Evolutionary conservation across 2,113 vertebrate species (phyloP).

Genomic region (Dryoscopus gambensis): DNA sequence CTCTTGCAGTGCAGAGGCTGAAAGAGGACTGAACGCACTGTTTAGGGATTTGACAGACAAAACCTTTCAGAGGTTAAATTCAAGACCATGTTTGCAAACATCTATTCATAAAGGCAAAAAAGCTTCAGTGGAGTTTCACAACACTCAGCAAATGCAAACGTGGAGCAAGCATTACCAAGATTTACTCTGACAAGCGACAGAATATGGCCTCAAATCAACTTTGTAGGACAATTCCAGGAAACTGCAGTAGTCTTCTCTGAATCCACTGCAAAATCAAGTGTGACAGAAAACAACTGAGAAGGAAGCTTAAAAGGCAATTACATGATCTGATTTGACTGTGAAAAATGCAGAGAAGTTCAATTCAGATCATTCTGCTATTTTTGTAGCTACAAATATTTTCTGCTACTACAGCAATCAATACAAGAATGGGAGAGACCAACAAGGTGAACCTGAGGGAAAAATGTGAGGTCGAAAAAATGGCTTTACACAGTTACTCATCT

Average conservation of each 20-base stretch:
- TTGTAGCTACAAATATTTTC: neutral
- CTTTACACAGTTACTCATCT: neutral
- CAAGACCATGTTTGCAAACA: neutral
- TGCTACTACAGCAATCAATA: neutral
- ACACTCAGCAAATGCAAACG: neutral
- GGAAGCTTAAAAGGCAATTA: neutral
- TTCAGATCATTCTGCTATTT: neutral
- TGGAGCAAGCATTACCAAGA: neutral
- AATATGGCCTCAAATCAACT: neutral
- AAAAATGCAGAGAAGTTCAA: neutral
- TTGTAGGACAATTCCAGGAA: neutral
- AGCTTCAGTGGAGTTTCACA: neutral
- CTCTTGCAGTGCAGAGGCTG: neutral
- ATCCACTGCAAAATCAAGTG: neutral
- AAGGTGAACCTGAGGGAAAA: neutral
- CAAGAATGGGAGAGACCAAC: slow-evolving; percentile 22
- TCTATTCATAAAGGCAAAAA: neutral
- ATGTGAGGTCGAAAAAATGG: neutral
- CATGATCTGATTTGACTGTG: neutral
- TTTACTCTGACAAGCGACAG: neutral
- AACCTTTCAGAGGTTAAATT: neutral
- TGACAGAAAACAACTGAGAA: neutral
- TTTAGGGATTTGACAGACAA: neutral
- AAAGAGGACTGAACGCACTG: neutral
- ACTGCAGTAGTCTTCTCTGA: neutral